Evolutionary conservation across 2,113 vertebrate genomes (phyloP).

Genomic region (Corydoras sp.): DNA sequence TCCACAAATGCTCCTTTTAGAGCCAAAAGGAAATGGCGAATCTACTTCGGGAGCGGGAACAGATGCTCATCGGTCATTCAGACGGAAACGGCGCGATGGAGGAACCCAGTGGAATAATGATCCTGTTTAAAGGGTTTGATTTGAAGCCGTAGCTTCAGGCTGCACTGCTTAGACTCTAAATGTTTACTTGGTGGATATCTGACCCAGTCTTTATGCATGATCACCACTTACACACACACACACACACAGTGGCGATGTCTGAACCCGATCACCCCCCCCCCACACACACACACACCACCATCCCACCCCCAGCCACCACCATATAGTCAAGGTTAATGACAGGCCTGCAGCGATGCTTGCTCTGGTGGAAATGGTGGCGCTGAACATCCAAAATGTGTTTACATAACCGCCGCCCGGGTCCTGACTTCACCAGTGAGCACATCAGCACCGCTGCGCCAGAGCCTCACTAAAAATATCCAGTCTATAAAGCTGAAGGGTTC

Average conservation of each 20-base stretch:
- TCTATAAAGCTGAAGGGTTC: conserved; percentile 10
- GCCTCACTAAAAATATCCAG: conserved; percentile 29
- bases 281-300: conserved; percentile 16
- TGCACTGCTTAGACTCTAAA: neutral
- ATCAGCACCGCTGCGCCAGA: conserved; percentile 1
- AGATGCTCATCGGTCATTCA: no score
- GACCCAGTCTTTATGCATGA: conserved; percentile 15
- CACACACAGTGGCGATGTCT: neutral
- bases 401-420: conserved; percentile 23
- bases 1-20: no score
- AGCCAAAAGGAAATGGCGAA: no score
- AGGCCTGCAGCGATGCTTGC: conserved; percentile 27
- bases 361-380: conserved; percentile 31
- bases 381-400: conserved; percentile 35
- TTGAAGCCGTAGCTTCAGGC: neutral
- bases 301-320: conserved; percentile 19
- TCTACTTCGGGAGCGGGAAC: no score
- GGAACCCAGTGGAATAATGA: neutral
- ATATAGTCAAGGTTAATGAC: conserved; percentile 42
- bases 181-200: conserved; percentile 3
- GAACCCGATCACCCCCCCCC: neutral
- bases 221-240: conserved; percentile 4
- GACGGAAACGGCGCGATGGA: no score
- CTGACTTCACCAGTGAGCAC: conserved; percentile 30
- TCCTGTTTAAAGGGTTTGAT: neutral